Conservation (phyloP, 2,797 vertebrate genomes). For the Nasua narica region DNA sequence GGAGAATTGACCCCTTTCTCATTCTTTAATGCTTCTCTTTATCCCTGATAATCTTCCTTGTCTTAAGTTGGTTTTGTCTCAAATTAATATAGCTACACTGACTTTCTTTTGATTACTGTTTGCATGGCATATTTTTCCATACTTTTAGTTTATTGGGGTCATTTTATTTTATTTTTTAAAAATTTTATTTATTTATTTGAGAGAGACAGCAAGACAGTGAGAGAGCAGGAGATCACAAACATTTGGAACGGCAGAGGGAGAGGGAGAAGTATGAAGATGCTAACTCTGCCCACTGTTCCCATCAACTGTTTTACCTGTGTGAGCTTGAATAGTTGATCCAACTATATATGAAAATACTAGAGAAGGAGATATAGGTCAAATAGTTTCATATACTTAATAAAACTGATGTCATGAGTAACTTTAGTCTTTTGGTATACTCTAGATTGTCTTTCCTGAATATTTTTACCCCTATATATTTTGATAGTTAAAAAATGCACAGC, state of each 20-base stretch:
- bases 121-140: neutral
- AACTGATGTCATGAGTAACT: neutral
- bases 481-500: constrained; percentile 34
- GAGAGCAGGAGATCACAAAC: neutral
- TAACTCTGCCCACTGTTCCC: neutral
- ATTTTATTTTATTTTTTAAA: neutral
- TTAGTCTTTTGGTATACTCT: neutral
- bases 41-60: neutral
- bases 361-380: neutral
- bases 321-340: neutral
- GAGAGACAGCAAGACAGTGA: neutral
- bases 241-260: neutral
- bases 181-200: neutral
- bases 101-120: neutral
- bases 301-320: neutral
- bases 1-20: neutral
- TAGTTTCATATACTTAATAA: neutral
- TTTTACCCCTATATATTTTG: constrained; percentile 56
- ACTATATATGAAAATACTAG: neutral
- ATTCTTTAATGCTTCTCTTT: neutral
- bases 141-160: neutral
- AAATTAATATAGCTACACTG: neutral
- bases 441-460: neutral
- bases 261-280: neutral
- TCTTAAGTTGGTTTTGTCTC: neutral